Conservation (phyloP, 2,113 vertebrate species). For the Gorsachius goisagi region DNA sequence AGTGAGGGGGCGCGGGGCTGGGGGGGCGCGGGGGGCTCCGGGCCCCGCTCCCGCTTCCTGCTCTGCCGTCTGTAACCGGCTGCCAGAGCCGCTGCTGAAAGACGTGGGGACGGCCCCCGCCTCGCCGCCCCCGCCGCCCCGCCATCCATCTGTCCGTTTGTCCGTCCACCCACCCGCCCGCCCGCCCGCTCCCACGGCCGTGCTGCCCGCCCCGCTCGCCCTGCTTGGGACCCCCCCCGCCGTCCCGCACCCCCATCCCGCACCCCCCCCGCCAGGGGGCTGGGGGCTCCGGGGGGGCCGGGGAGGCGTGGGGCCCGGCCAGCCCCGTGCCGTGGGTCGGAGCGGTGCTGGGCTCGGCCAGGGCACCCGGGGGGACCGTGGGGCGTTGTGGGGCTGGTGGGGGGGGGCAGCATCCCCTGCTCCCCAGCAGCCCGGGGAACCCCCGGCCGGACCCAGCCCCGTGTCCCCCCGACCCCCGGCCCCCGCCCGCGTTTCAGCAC, state of each 20-base stretch:
- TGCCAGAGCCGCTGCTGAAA: slow-evolving; percentile 39
- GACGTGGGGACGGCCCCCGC: background rate
- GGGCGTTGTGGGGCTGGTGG: background rate
- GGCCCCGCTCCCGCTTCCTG: background rate
- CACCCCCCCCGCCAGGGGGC: too few relatives aligned
- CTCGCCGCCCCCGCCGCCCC: background rate
- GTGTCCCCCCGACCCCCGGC: too few relatives aligned
- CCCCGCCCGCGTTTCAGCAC: too few relatives aligned
- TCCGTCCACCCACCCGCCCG: too few relatives aligned
- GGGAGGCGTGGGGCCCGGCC: too few relatives aligned
- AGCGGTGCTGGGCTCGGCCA: background rate
- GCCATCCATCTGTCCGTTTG: background rate
- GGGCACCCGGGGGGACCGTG: background rate
- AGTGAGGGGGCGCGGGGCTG: background rate
- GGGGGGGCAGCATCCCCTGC: too few relatives aligned
- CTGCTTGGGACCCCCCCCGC: too few relatives aligned
- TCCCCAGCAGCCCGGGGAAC: too few relatives aligned
- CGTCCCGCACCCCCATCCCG: background rate
- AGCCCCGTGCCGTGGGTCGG: too few relatives aligned
- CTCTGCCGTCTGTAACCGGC: background rate
- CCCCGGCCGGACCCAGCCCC: too few relatives aligned
- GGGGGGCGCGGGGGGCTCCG: background rate
- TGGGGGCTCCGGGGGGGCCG: background rate
- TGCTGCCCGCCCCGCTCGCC: too few relatives aligned
- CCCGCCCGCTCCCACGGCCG: too few relatives aligned